These are phyloP conservation scores for Zele albiditarsus DNA, from an alignment of 2,888 invertebrate species.

Conservation along the genomic window DNA sequence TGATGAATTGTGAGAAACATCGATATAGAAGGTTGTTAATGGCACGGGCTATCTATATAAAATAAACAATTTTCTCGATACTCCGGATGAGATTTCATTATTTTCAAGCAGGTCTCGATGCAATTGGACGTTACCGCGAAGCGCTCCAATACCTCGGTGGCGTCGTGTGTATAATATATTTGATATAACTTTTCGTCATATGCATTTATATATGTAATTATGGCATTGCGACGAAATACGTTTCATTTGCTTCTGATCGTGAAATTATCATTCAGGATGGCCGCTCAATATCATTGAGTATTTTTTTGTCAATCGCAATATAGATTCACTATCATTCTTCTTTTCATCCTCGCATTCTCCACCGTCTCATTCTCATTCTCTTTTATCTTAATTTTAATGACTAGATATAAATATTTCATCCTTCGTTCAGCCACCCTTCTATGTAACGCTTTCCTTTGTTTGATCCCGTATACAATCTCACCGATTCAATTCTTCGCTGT, in stretches of 20 bases:
- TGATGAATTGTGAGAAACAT: background rate
- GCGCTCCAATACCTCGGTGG: constrained; percentile 24
- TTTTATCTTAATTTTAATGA: constrained; percentile 65
- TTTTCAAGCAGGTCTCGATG: constrained; percentile 40
- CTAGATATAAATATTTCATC: constrained; percentile 62
- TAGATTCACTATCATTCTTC: constrained; percentile 37
- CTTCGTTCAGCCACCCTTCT: constrained; percentile 64
- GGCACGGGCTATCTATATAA: constrained; percentile 1
- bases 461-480: constrained; percentile 68
- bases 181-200: constrained; percentile 49
- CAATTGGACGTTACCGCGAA: constrained; percentile 32
- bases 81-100: constrained; percentile 4
- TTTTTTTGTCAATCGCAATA: constrained; percentile 32
- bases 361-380: constrained; percentile 46
- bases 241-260: constrained; percentile 26
- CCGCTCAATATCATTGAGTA: constrained; percentile 63
- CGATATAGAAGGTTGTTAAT: background rate
- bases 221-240: constrained; percentile 15
- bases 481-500: constrained; percentile 54
- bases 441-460: constrained; percentile 63
- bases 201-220: constrained; percentile 35
- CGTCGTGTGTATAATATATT: constrained; percentile 5
- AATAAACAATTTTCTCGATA: constrained; percentile 21
- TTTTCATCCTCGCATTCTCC: constrained; percentile 42
- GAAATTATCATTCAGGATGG: constrained; percentile 63